A percentile compares a stretch with the other conserved stretches of the same genome.
Conservation (phyloP, 2,113 vertebrate genomes). For the Amia ocellicauda region DNA sequence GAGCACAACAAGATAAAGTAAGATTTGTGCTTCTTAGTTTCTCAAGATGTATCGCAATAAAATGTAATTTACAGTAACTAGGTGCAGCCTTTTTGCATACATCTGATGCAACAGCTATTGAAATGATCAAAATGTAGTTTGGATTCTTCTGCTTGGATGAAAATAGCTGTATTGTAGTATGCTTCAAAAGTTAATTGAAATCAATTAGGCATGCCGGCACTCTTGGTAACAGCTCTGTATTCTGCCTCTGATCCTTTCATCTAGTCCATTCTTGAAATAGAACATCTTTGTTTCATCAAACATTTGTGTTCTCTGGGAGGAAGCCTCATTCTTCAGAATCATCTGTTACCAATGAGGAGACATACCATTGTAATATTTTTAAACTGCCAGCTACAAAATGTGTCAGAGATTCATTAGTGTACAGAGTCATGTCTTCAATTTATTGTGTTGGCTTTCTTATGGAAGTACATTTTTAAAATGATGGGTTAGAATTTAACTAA, state of each 20-base stretch:
- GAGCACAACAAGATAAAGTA: too few relatives aligned
- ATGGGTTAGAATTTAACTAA: too few relatives aligned
- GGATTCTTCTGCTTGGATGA: too few relatives aligned
- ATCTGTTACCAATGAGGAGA: neutral
- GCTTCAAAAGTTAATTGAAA: slow-evolving; percentile 5
- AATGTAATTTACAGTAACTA: too few relatives aligned
- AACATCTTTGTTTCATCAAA: neutral
- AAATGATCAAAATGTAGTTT: too few relatives aligned
- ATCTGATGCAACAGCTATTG: too few relatives aligned
- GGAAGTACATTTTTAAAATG: too few relatives aligned
- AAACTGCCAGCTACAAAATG: neutral
- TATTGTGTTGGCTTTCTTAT: too few relatives aligned
- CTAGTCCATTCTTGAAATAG: neutral
- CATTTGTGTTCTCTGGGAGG: neutral
- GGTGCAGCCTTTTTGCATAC: too few relatives aligned
- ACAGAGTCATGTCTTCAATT: too few relatives aligned
- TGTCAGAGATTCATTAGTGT: neutral
- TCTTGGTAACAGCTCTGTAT: neutral
- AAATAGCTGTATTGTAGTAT: neutral
- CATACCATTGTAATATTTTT: neutral
- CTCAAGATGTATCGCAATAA: too few relatives aligned
- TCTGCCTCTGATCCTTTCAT: neutral
- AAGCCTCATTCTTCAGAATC: slow-evolving; percentile 1
- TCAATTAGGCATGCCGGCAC: neutral
- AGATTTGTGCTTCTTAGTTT: too few relatives aligned